Conservation (phyloP, 2,888 invertebrate genomes). For the Ophion slaviceki region DNA sequence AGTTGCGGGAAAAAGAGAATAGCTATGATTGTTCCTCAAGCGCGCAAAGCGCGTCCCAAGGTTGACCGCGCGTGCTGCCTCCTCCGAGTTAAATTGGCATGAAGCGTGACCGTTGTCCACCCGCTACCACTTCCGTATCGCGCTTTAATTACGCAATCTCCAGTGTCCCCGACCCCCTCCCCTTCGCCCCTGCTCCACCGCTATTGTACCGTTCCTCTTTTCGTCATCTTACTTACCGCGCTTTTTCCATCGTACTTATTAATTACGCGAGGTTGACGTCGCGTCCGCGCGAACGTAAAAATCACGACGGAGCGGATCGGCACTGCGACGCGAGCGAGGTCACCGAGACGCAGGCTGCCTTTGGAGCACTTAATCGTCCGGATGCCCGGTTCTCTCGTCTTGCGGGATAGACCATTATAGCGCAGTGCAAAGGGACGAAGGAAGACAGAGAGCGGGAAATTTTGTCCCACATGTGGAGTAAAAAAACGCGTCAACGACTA, state of each 20-base stretch:
- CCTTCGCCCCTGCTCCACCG: slow-evolving; percentile 43
- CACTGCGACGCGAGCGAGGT: slow-evolving; percentile 38
- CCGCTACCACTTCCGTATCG: slow-evolving; percentile 73
- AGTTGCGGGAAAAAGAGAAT: slow-evolving; percentile 23
- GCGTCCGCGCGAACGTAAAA: slow-evolving; percentile 14
- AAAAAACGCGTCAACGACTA: slow-evolving; percentile 20
- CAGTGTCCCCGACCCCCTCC: neutral
- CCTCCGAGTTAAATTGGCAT: slow-evolving; percentile 79
- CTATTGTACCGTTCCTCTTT: slow-evolving; percentile 74
- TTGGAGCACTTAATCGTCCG: slow-evolving; percentile 43
- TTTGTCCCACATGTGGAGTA: slow-evolving; percentile 1
- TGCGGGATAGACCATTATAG: slow-evolving; percentile 55
- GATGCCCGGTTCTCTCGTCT: slow-evolving; percentile 29
- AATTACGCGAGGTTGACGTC: slow-evolving; percentile 65
- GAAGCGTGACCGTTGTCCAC: slow-evolving; percentile 81
- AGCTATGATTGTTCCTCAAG: slow-evolving; percentile 48
- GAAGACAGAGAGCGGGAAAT: neutral
- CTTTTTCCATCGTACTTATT: slow-evolving; percentile 68
- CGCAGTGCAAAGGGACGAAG: neutral
- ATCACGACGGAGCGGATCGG: slow-evolving; percentile 2
- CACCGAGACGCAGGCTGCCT: slow-evolving; percentile 31
- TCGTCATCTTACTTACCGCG: slow-evolving; percentile 54
- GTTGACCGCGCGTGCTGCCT: slow-evolving; percentile 64
- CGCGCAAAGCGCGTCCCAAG: slow-evolving; percentile 64
- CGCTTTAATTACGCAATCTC: slow-evolving; percentile 78